A percentile compares a stretch with the other conserved stretches of the same genome.
Conservation (phyloP, 2,797 vertebrate species). For the Rhadinocentrus ornatus region DNA sequence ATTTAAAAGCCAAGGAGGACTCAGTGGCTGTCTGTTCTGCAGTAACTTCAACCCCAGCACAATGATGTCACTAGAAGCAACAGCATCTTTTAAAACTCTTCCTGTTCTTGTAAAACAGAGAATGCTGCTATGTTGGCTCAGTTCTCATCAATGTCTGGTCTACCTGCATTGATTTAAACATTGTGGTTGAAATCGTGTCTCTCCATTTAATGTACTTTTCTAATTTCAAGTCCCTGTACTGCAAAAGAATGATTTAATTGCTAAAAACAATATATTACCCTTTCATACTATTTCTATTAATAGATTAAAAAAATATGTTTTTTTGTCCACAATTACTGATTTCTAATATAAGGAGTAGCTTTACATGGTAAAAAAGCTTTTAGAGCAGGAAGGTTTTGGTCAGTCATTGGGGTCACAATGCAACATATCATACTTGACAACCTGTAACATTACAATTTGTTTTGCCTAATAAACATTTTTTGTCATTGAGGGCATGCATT, state of each 20-base stretch:
- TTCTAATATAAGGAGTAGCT: neutral
- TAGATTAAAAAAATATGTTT: neutral
- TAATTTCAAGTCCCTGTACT: neutral
- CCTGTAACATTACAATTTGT: slow-evolving; percentile 19
- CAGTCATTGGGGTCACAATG: neutral
- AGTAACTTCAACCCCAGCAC: slow-evolving; percentile 60
- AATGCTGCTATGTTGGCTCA: slow-evolving; percentile 17
- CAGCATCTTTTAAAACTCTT: slow-evolving; percentile 60
- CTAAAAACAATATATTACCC: neutral
- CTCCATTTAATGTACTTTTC: neutral
- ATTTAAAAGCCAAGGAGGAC: slow-evolving; percentile 56
- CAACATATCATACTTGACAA: neutral
- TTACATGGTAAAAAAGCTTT: neutral
- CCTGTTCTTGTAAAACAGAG: slow-evolving; percentile 65
- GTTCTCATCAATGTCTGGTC: slow-evolving; percentile 4
- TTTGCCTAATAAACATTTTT: slow-evolving; percentile 22
- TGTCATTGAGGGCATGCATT: slow-evolving; percentile 11
- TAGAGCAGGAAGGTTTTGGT: neutral
- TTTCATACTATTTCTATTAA: neutral
- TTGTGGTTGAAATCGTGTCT: neutral
- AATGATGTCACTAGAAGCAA: slow-evolving; percentile 53
- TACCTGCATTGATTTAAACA: neutral
- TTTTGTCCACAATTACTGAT: neutral
- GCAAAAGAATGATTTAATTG: slow-evolving; percentile 1
- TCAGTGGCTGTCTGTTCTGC: slow-evolving; percentile 60